Evolutionary conservation across 1,140 invertebrate genomes (phyloP).

Genomic region (Stegodyphus dumicola): DNA sequence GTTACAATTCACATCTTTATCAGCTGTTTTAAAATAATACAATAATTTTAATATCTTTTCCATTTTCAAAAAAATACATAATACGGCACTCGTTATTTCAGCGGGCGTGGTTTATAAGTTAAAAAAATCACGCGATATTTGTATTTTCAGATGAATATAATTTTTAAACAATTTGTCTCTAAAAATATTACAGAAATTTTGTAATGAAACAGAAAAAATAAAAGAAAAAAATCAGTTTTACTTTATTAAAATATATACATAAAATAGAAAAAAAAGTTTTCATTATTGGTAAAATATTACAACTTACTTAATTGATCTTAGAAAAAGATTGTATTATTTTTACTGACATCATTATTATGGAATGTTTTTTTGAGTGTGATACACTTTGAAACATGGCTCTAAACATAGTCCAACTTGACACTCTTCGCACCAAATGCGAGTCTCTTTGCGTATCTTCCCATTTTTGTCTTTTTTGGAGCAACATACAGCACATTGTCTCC

Average conservation of each 20-base stretch:
- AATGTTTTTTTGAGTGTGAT: conserved; percentile 22
- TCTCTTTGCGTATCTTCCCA: conserved; percentile 24
- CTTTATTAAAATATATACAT: conserved; percentile 9
- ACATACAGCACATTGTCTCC: conserved; percentile 26
- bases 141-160: neutral
- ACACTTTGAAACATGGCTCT: conserved; percentile 27
- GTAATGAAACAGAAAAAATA: neutral
- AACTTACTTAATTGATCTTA: neutral
- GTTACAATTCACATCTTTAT: too few species aligned
- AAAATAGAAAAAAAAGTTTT: neutral
- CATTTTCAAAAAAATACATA: too few species aligned
- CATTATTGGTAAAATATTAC: conserved; percentile 9
- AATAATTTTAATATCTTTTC: too few species aligned
- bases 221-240: conserved; percentile 2
- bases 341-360: conserved; percentile 3
- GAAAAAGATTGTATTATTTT: conserved; percentile 18
- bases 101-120: conserved; percentile 8
- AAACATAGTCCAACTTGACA: conserved; percentile 18
- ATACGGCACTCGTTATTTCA: too few species aligned
- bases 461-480: conserved; percentile 4
- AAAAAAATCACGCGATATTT: neutral
- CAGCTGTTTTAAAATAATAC: too few species aligned
- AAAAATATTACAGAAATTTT: conserved; percentile 5
- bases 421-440: conserved; percentile 17
- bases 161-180: neutral